Evolutionary conservation across 1,140 invertebrate species (phyloP).

Genomic region (Archegozetes longisetosus): DNA sequence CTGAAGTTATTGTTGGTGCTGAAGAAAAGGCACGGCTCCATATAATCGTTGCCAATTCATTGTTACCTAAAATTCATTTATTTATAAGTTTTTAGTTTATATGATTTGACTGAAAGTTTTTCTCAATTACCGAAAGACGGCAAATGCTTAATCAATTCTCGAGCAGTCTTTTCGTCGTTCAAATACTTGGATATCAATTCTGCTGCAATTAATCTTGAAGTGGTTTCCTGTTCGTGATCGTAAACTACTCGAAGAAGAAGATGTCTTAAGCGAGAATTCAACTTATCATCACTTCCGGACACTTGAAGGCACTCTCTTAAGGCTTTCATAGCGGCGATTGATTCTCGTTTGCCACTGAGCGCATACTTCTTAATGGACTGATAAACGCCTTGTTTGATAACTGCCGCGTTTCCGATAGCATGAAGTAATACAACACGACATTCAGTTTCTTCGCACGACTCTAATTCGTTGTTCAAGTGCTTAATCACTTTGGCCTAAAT

Average conservation of each 20-base stretch:
- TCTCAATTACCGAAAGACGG: conserved; percentile 16
- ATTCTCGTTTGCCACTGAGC: conserved; percentile 14
- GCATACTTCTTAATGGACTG: conserved; percentile 10
- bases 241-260: conserved; percentile 10
- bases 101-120: not conserved
- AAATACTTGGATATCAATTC: conserved; percentile 47
- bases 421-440: conserved; percentile 12
- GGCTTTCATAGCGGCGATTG: conserved; percentile 14
- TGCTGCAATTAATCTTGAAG: conserved; percentile 47
- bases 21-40: conserved; percentile 9
- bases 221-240: conserved; percentile 42
- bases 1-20: not conserved
- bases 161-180: conserved; percentile 9
- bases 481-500: conserved; percentile 11
- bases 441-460: conserved; percentile 14
- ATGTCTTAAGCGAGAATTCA: conserved; percentile 1
- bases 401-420: conserved; percentile 15
- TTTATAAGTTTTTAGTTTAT: not conserved
- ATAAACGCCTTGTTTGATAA: conserved; percentile 1
- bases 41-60: conserved; percentile 17
- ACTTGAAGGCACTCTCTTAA: conserved; percentile 13
- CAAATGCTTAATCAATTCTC: conserved; percentile 16
- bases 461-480: conserved; percentile 6
- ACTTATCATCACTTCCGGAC: not conserved
- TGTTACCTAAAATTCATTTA: not conserved